Evolutionary conservation across 92 coral and sea anemone species (phyloP).

Genomic region (Umimayanthus kanabou): DNA sequence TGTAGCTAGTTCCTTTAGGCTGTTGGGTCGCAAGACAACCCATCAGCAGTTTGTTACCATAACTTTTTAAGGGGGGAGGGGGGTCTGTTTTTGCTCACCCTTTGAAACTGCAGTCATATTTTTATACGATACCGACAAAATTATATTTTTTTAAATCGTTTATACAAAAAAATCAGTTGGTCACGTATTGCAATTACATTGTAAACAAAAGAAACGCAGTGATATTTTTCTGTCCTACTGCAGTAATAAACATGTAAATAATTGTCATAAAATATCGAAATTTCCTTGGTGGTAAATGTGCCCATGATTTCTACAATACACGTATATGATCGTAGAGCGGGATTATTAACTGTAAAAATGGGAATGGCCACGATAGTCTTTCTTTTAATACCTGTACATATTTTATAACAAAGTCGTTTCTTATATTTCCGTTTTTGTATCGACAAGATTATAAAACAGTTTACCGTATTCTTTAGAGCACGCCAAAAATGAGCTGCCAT

Average conservation of each 20-base stretch:
- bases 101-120: no score
- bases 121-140: no score
- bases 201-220: no score
- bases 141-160: not conserved
- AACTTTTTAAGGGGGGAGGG: no score
- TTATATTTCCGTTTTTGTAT: not conserved
- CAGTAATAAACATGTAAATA: not conserved
- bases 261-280: not conserved
- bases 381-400: slow-evolving; percentile 17
- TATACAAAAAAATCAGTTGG: no score
- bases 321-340: not conserved
- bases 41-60: no score
- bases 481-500: not conserved
- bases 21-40: not conserved
- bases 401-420: slow-evolving; percentile 11
- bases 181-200: no score
- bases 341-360: not conserved
- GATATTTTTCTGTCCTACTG: not conserved
- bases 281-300: not conserved
- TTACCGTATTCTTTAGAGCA: not conserved
- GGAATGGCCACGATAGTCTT: not conserved
- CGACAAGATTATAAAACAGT: not conserved
- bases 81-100: no score
- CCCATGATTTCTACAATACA: not conserved
- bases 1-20: not conserved